Base-by-base conservation (phyloP, 2,113 vertebrate species). In the Chionis minor region DNA sequence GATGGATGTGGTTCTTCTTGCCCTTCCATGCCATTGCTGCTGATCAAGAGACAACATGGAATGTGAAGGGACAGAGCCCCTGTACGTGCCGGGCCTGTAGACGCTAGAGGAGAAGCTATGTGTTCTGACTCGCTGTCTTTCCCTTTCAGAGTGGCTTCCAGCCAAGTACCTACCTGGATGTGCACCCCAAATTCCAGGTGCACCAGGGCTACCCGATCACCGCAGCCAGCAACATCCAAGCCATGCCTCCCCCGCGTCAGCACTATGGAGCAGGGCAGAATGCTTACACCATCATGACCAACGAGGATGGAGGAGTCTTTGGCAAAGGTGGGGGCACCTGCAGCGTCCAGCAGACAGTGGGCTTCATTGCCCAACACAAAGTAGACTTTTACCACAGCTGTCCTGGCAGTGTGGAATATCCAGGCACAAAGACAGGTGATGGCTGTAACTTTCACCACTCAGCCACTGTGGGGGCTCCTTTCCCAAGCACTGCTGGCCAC, bases 321-420 rank as follows among this genome's bases (percentile, higher is more conserved):
- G 74, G 86, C 81, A 97, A 97, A 95, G 81, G 91, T 1, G 86
- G 91, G 38, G 71, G 74, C 7, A 81, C 89, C 84, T 96, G 96
- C 93, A 96, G 87, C 2, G 18, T 96, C 63, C 97, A 97, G 90
- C 97, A 96, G 84, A 93, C 94, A 26, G 87, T 97, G 87, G 93
- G 96, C 74, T 96, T 96, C 81, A 93, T 97, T 35, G 78, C 95
- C 51, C 95, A 97, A 81, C 97, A 96, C 93, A 96, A 97, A 96
- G 96, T 97, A 81, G 97, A 96, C 96, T 97, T 97, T 96, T 97
- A 95, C 52, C 96, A 96, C 85, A 89, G 95, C 81, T 97, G 23
- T 58, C 89, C 96, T 32, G 81, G 86, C 70, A 95, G 62, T 4
- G 47, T 96, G 87, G 96, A 97, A 44, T 95, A 96, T 58, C 51